phyloP scores from a whole-genome alignment of 1,140 invertebrate species.

The Drosophila quadrilineata region DNA sequence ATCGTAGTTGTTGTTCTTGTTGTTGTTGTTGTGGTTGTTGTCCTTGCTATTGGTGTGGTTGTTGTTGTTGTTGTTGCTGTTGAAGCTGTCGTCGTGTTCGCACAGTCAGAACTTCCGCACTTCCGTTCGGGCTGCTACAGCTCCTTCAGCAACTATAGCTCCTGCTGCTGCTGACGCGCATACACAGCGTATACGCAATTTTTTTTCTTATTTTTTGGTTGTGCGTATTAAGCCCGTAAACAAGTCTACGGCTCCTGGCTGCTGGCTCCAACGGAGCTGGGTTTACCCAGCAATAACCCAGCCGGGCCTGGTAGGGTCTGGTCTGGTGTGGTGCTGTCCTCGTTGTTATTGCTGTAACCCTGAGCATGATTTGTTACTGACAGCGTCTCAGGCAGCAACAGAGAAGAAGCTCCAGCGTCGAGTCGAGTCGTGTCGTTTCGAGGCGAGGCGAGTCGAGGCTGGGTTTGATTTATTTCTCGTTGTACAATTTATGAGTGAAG shows the following conservation, averaged over 20 bases:
- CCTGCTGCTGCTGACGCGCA: conserved; percentile 33
- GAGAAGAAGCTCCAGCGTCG: conserved; percentile 2
- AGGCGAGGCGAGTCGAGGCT: conserved; percentile 49
- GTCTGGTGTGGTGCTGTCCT: neutral
- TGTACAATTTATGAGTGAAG: conserved; percentile 80
- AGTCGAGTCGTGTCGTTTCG: conserved; percentile 2
- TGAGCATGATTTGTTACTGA: conserved; percentile 79
- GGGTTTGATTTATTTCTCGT: conserved; percentile 76
- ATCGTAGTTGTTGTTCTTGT: conserved; percentile 6
- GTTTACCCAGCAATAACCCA: too few relatives aligned
- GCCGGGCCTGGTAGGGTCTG: neutral
- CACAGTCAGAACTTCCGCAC: conserved; percentile 69
- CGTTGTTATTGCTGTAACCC: conserved; percentile 49
- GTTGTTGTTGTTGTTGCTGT: conserved; percentile 36
- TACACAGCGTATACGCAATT: conserved; percentile 66
- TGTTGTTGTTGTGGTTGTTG: conserved; percentile 9
- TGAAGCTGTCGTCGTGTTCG: conserved; percentile 56
- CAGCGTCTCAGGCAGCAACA: conserved; percentile 69
- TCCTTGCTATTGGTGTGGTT: too few relatives aligned
- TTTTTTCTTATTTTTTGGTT: conserved; percentile 45
- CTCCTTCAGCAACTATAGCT: conserved; percentile 17
- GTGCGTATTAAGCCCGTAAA: conserved; percentile 73
- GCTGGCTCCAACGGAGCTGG: conserved; percentile 50
- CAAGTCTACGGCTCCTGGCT: conserved; percentile 57
- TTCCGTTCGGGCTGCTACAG: conserved; percentile 45